Evolutionary conservation across 2,888 invertebrate species (phyloP), one percentile per base, ranked within the genome.

Genomic region (Arctia plantaginis): DNA sequence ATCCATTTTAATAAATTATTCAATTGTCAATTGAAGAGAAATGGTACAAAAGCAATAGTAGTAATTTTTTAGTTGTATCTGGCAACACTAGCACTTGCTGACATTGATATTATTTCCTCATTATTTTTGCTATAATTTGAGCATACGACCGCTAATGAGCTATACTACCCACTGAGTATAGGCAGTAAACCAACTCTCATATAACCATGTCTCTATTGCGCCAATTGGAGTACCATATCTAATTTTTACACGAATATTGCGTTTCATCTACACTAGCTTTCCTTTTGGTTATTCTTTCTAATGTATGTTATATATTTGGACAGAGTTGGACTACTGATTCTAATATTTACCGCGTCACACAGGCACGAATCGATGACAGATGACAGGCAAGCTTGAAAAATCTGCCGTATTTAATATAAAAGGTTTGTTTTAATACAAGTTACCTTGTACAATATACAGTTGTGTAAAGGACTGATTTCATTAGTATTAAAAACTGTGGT

Each of bases 41-140:
- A 30, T 7, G 30, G 59, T 27, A 59, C 27, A 27, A 13, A 59
- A 27, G 0, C 4, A 59, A 18, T 69, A 8, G 0, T 71, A 35
- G 13, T 35, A 71, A 47, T 71, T 66, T 55, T 39, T 10, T 7
- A 0, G 20, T 27, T n/a, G 33, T 30, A n/a, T 59, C 75, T 75
- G 69, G 72, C 85, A 87, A 86, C 86, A 83, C 75, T 77, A 69
- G 35, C 68, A 51, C 18, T 44, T 69, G 10, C 64, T 73, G 51
- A 73, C 65, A 69, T 64, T 66, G 41, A 27, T 62, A 74, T 41
- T 64, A 47, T 41, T 66, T 59, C 23, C 8, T 51, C 55, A 59
- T 78, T 78, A 83, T 80, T 78, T 77, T 77, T 78, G 76, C 79
- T 79, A 78, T 62, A 66, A 66, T 84, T 82, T 85, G 84, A 84